Evolutionary conservation across 2,113 vertebrate genomes (phyloP).

Genomic region (Cariama cristata): DNA sequence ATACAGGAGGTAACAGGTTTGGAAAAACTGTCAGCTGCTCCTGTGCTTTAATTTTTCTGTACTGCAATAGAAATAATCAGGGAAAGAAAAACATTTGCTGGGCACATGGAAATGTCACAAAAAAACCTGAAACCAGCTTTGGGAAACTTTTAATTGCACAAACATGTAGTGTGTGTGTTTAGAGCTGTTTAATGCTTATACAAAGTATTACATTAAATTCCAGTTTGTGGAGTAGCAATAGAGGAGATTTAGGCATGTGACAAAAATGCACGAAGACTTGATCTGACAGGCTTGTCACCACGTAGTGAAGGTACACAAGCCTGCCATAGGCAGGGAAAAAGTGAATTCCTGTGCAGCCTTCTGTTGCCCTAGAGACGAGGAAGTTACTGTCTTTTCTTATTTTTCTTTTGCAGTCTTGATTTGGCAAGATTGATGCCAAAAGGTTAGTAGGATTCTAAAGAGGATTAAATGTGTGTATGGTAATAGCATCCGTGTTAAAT

Average conservation of each 20-base stretch:
- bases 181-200: not conserved
- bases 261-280: not conserved
- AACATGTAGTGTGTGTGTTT: not conserved
- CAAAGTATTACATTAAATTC: not conserved
- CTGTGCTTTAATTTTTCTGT: not conserved
- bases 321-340: not conserved
- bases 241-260: fast-evolving
- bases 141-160: not conserved
- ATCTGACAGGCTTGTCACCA: not conserved
- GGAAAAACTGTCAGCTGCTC: not conserved
- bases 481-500: fast-evolving
- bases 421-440: not conserved
- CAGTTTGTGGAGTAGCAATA: not conserved
- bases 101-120: not conserved
- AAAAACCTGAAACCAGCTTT: not conserved
- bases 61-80: not conserved
- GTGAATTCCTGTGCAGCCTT: not conserved
- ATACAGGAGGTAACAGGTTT: not conserved
- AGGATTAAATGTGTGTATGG: fast-evolving
- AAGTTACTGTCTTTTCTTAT: not conserved
- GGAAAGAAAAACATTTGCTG: not conserved
- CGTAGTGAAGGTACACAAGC: not conserved
- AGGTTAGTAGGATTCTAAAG: not conserved
- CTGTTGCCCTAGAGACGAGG: not conserved
- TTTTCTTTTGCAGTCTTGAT: not conserved